Conservation (phyloP, 2,797 vertebrate genomes). For the Scolopax rusticola region DNA sequence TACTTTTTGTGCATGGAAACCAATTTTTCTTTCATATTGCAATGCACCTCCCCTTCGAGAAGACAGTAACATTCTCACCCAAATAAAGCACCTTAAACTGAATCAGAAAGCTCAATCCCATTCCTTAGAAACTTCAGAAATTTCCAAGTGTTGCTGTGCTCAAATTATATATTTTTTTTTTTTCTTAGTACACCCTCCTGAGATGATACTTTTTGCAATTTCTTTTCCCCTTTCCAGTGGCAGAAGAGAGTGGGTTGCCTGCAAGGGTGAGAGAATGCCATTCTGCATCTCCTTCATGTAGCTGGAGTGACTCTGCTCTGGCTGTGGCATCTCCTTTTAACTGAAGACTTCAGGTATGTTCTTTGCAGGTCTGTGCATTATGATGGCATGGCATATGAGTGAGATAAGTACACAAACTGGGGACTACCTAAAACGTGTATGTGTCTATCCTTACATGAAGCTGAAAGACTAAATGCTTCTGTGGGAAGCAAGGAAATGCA, state of each 20-base stretch:
- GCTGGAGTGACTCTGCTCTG: background rate
- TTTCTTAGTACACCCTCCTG: background rate
- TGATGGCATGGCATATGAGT: background rate
- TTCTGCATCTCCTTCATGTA: background rate
- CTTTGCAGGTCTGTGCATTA: background rate
- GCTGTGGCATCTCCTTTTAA: background rate
- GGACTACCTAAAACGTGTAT: background rate
- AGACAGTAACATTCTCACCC: background rate
- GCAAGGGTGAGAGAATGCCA: rapidly evolving
- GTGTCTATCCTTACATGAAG: background rate
- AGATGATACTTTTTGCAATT: background rate
- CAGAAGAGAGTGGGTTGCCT: background rate
- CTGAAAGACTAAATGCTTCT: background rate
- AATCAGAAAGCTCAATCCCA: background rate
- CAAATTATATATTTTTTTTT: background rate
- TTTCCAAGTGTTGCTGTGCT: background rate
- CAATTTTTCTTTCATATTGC: background rate
- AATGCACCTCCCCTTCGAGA: background rate
- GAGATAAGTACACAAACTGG: background rate
- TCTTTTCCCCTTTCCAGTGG: background rate
- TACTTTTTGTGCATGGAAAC: background rate
- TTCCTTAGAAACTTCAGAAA: background rate
- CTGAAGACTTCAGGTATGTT: background rate
- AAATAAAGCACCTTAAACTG: background rate
- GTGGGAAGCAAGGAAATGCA: background rate